Evolutionary conservation across 1,140 invertebrate species (phyloP), one percentile per base, ranked within the genome.

Genomic region (Lerema accius): DNA sequence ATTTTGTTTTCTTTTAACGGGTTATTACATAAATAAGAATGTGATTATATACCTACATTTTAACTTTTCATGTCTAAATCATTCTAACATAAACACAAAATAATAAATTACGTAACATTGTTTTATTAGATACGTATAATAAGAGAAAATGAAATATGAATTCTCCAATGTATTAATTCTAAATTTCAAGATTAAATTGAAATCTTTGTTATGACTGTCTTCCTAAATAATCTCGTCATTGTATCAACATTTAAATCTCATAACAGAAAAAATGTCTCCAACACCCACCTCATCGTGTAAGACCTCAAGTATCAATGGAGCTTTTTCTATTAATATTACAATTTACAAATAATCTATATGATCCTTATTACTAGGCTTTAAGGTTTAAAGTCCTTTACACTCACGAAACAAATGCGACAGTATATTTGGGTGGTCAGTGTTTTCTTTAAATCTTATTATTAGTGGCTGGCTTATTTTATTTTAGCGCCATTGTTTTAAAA

Each of bases 371-470:
- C 1, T 10, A 23, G 1, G 17, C 3, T 2, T 16, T 59, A 59
- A 46, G 43, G 28, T 37, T 13, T n/a, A 59, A 59, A 59, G 35
- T 58, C 4, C 14, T 6, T 23, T 15, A 9, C 10, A 32, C 11
- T 10, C 10, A 16, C 17, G 23, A 23, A 0, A 17, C 39, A 32
- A 15, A 3, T 35, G 23, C 32, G 35, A 1, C 13, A 37, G 26
- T 11, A 42, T 61, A 53, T 72, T 72, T 67, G 42, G 68, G 56
- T 62, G 39, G 74, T 76, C 83, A 87, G 81, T 87, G 79, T 85
- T 89, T 89, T 80, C 76, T 78, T 86, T 81, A 63, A 76, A 83
- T 78, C 77, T 77, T 80, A 67, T 82, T 86, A 78, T 79, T 71
- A 59, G 76, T 74, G 63, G 62, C 53, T 64, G 53, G 62, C 67